These are phyloP conservation scores for Lithobates sylvaticus DNA, from an alignment of 2,797 vertebrate genomes.

Conservation along the genomic window DNA sequence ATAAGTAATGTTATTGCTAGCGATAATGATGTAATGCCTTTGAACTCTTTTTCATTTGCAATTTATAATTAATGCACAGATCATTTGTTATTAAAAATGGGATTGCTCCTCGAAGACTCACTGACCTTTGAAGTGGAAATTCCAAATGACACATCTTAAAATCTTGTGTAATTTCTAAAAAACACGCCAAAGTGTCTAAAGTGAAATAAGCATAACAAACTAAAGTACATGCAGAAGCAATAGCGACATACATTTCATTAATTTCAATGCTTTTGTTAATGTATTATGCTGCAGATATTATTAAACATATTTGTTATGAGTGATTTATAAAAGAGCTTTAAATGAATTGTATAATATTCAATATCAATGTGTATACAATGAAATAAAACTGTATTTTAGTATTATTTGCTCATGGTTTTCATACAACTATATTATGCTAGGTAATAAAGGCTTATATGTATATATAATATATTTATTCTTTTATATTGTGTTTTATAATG, in stretches of 20 bases:
- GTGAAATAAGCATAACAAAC: slow-evolving; percentile 41
- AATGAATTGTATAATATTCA: neutral
- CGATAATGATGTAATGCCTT: slow-evolving; percentile 38
- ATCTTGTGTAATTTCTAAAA: slow-evolving; percentile 15
- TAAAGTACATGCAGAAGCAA: slow-evolving; percentile 35
- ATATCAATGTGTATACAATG: neutral
- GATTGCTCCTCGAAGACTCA: slow-evolving; percentile 51
- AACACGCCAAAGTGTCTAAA: slow-evolving; percentile 24
- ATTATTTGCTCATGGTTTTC: too few relatives aligned
- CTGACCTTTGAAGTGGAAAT: slow-evolving; percentile 57
- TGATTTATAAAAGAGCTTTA: neutral
- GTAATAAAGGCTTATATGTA: too few relatives aligned
- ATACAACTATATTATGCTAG: too few relatives aligned
- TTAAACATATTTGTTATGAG: neutral
- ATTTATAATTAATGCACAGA: slow-evolving; percentile 35
- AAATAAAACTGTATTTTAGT: neutral
- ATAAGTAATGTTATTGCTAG: neutral
- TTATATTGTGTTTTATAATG: too few relatives aligned
- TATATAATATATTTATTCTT: too few relatives aligned
- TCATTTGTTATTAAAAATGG: slow-evolving; percentile 39
- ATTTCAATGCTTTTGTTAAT: neutral
- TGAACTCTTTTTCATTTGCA: slow-evolving; percentile 48
- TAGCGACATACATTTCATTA: neutral
- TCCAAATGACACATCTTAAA: slow-evolving; percentile 41
- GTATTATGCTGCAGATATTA: neutral